phyloP scores from a whole-genome alignment of 1,140 invertebrate species.

The Scaptomyza graminum region DNA sequence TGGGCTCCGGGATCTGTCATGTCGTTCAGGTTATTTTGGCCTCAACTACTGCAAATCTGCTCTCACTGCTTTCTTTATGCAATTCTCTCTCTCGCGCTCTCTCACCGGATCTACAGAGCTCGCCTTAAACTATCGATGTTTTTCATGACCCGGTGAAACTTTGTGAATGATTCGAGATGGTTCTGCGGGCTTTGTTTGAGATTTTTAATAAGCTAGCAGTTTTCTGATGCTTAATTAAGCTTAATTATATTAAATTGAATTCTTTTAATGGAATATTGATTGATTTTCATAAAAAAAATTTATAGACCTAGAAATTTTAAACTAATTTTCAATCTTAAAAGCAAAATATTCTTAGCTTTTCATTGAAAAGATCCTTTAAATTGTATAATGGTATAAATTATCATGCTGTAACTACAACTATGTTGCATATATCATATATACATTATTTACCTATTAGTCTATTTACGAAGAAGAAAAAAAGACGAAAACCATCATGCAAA shows the following conservation, averaged over 20 bases:
- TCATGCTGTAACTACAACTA: too few relatives aligned
- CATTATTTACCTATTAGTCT: background rate
- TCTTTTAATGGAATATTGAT: too few relatives aligned
- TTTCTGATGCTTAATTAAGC: too few relatives aligned
- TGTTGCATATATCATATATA: background rate
- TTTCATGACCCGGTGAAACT: conserved; percentile 23
- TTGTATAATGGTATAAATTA: too few relatives aligned
- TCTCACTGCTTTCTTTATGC: conserved; percentile 67
- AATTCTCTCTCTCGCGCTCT: conserved; percentile 44
- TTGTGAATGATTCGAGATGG: conserved; percentile 8
- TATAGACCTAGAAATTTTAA: too few relatives aligned
- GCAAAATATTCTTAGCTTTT: too few relatives aligned
- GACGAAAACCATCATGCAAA: conserved; percentile 60
- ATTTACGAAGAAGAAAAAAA: conserved; percentile 36
- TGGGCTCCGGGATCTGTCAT: conserved; percentile 26
- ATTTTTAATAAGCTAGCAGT: conserved; percentile 1
- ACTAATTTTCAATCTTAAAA: too few relatives aligned
- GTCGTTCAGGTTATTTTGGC: conserved; percentile 42
- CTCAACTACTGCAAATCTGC: conserved; percentile 5
- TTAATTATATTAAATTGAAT: too few relatives aligned
- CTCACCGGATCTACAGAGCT: conserved; percentile 28
- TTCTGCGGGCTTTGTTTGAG: background rate
- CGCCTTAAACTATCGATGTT: background rate
- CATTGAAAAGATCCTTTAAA: too few relatives aligned
- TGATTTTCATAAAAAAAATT: too few relatives aligned